Conservation (phyloP, 2,113 vertebrate species). For the Salvelinus sp. region DNA sequence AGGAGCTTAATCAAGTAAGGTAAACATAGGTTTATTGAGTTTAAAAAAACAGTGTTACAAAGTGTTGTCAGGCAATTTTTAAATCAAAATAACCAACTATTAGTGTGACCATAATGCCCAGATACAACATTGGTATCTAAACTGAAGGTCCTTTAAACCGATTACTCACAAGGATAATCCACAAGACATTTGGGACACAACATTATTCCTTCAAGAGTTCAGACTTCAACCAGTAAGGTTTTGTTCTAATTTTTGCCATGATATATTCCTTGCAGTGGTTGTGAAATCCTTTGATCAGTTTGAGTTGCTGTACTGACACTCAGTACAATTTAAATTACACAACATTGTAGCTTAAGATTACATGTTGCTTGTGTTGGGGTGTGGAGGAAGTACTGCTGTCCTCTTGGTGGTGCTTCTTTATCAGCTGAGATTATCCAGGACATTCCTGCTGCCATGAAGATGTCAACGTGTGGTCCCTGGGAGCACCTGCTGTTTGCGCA, state of each 20-base stretch:
- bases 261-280: background rate
- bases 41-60: background rate
- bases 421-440: no score
- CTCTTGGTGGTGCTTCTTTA: background rate
- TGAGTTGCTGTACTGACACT: background rate
- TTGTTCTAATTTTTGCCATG: background rate
- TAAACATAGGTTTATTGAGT: background rate
- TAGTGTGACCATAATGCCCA: background rate
- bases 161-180: background rate
- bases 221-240: background rate
- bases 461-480: slow-evolving; percentile 82
- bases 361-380: background rate
- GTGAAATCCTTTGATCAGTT: background rate
- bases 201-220: background rate
- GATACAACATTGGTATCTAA: background rate
- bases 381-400: background rate
- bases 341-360: background rate
- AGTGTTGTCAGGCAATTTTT: background rate
- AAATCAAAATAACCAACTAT: background rate
- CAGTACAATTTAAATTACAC: background rate
- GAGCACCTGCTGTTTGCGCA: slow-evolving; percentile 91
- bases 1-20: no score
- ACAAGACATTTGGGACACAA: background rate
- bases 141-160: background rate
- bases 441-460: no score